Evolutionary conservation across 2,797 vertebrate genomes (phyloP).

Genomic region (Melopsittacus undulatus): DNA sequence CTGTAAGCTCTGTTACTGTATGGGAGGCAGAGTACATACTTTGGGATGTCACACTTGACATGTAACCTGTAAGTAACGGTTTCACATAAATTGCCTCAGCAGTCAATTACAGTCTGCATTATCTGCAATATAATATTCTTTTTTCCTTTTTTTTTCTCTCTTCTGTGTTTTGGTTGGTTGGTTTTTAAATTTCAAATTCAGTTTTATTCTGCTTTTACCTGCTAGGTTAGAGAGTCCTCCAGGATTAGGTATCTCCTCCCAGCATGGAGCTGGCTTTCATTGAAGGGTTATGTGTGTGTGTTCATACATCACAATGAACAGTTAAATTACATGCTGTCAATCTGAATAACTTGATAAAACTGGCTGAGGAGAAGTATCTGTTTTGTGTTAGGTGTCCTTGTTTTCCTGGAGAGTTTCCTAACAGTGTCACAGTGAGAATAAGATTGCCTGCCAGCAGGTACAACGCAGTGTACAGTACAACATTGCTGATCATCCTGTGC

Average conservation of each 20-base stretch:
- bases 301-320: accelerated
- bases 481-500: accelerated
- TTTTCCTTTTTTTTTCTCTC: not conserved
- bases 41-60: not conserved
- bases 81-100: not conserved
- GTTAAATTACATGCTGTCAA: not conserved
- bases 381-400: not conserved
- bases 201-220: not conserved
- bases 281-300: too few relatives aligned
- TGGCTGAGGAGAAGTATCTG: not conserved
- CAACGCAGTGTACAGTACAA: accelerated
- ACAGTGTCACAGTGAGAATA: not conserved
- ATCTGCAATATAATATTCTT: not conserved
- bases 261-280: accelerated
- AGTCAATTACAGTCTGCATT: not conserved
- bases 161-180: not conserved
- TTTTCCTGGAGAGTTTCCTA: not conserved
- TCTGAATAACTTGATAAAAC: not conserved
- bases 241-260: not conserved
- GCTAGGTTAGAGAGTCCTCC: not conserved
- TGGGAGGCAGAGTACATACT: not conserved
- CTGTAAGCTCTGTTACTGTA: not conserved
- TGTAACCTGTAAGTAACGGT: not conserved
- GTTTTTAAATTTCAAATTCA: not conserved
- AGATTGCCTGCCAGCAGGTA: accelerated